Evolutionary conservation across 2,113 vertebrate species (phyloP).

Genomic region (Eclectus roratus): DNA sequence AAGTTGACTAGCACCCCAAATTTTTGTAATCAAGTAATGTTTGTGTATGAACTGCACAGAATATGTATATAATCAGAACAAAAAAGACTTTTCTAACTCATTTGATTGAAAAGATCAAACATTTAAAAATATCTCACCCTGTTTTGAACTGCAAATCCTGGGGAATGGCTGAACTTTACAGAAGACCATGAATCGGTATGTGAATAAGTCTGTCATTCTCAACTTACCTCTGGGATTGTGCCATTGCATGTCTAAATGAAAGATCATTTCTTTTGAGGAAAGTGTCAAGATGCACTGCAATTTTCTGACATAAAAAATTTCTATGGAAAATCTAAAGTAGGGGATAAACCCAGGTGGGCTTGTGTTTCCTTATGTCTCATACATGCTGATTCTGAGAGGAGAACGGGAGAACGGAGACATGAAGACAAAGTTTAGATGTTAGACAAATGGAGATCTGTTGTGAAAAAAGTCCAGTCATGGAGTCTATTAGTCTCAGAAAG

Average conservation of each 20-base stretch:
- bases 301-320: not conserved
- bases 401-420: not conserved
- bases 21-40: not conserved
- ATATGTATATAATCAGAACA: not conserved
- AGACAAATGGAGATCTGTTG: not conserved
- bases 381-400: not conserved
- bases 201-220: conserved; percentile 7
- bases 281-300: not conserved
- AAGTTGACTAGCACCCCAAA: not conserved
- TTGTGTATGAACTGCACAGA: not conserved
- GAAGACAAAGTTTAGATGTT: not conserved
- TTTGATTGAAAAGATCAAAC: conserved; percentile 23
- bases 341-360: not conserved
- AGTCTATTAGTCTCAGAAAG: not conserved
- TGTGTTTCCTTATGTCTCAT: not conserved
- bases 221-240: conserved; percentile 3
- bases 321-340: not conserved
- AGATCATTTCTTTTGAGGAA: conserved; percentile 36
- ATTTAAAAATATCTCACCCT: conserved; percentile 19
- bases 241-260: conserved; percentile 10
- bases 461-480: not conserved
- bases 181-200: conserved; percentile 7
- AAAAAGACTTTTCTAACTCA: not conserved
- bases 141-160: conserved; percentile 52
- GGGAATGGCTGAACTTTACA: conserved; percentile 62